These are phyloP conservation scores for Meles meles DNA, from an alignment of 2,113 vertebrate species.

Conservation along the genomic window DNA sequence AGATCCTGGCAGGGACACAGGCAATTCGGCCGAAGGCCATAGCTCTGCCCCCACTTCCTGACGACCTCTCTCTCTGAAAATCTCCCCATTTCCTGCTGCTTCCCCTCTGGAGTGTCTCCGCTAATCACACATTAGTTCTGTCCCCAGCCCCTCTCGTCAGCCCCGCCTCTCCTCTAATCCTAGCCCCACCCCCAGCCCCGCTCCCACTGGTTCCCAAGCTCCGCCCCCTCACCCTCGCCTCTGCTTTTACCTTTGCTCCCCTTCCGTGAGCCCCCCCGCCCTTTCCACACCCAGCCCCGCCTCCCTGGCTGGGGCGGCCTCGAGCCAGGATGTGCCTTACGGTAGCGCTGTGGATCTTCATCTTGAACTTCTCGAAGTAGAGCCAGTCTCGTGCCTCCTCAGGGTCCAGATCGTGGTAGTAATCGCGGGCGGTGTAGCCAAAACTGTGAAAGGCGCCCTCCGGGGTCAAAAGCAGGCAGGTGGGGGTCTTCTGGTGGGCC, in stretches of 20 bases:
- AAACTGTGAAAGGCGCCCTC: constrained; percentile 95
- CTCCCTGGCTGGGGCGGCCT: not conserved
- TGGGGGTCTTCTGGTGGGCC: constrained; percentile 98
- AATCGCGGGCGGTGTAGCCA: constrained; percentile 94
- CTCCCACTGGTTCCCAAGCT: not conserved
- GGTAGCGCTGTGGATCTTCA: constrained; percentile 96
- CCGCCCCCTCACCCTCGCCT: not conserved
- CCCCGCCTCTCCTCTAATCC: not conserved
- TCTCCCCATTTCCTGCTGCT: not conserved
- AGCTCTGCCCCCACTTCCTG: not conserved
- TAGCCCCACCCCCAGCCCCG: not conserved
- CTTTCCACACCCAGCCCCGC: not conserved
- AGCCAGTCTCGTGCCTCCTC: constrained; percentile 95
- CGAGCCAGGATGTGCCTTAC: constrained; percentile 76
- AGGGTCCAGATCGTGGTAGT: constrained; percentile 95
- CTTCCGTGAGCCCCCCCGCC: not conserved
- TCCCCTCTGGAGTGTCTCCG: not conserved
- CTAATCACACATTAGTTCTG: too few species aligned
- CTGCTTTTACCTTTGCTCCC: not conserved
- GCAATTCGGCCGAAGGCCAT: not conserved
- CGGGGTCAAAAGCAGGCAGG: constrained; percentile 93
- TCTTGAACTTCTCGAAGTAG: constrained; percentile 99
- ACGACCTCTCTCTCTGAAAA: not conserved
- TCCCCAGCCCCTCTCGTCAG: not conserved
- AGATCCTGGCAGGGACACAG: constrained; percentile 67